These are phyloP conservation scores for Loris lydekkerianus DNA, from an alignment of 2,797 vertebrate species.

Conservation along the genomic window DNA sequence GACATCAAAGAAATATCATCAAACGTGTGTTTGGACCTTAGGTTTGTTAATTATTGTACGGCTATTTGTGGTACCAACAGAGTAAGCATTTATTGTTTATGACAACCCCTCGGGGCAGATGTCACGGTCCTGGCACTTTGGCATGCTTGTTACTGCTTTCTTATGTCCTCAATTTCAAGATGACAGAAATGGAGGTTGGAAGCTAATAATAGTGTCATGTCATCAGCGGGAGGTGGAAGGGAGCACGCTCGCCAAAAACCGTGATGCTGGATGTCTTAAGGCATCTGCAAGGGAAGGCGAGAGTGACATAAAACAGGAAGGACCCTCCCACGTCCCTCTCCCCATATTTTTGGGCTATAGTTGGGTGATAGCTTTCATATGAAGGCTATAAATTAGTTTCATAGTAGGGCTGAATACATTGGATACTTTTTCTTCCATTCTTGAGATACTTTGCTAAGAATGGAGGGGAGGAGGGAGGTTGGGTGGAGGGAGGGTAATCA, in stretches of 20 bases:
- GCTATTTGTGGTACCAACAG: slow-evolving; percentile 64
- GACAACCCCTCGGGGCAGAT: slow-evolving; percentile 66
- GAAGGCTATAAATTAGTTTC: no score
- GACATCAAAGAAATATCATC: slow-evolving; percentile 80
- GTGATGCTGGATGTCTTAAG: not conserved
- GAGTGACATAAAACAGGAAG: slow-evolving; percentile 47
- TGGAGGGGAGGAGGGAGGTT: no score
- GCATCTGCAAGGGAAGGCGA: slow-evolving; percentile 29
- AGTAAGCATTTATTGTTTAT: slow-evolving; percentile 73
- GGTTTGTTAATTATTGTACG: slow-evolving; percentile 62
- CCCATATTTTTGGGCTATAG: no score
- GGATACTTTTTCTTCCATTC: no score
- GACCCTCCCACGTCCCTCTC: no score
- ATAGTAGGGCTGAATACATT: no score
- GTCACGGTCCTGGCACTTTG: slow-evolving; percentile 66
- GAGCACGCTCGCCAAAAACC: not conserved
- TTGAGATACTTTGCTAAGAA: no score
- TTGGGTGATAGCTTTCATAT: no score
- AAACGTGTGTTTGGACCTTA: slow-evolving; percentile 72
- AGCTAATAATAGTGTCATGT: slow-evolving; percentile 77
- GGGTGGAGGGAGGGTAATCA: no score
- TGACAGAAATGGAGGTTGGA: slow-evolving; percentile 43
- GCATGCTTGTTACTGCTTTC: slow-evolving; percentile 74
- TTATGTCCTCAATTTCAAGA: slow-evolving; percentile 74
- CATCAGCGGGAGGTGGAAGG: slow-evolving; percentile 52